Evolutionary conservation across 2,797 vertebrate species (phyloP).

Genomic region (Gadopsis marmoratus): DNA sequence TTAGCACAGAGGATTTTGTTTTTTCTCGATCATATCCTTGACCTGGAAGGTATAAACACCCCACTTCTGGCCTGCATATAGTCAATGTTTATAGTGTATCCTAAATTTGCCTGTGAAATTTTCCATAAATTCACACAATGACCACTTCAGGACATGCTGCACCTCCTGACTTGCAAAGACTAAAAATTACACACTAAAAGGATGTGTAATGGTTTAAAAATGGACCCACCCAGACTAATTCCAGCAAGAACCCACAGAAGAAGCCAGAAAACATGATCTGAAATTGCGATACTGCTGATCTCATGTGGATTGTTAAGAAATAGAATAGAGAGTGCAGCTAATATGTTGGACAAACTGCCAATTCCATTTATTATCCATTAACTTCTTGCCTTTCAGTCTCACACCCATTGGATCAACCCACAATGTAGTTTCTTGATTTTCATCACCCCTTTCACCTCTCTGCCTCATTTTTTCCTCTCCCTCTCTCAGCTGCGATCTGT

Average conservation of each 20-base stretch:
- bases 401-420: conserved; percentile 24
- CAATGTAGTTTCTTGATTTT: conserved; percentile 22
- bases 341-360: conserved; percentile 15
- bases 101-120: conserved; percentile 10
- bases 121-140: conserved; percentile 13
- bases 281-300: conserved; percentile 16
- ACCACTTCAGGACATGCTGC: conserved; percentile 36
- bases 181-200: conserved; percentile 20
- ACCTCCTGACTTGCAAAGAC: not conserved
- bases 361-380: conserved; percentile 22
- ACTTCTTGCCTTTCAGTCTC: conserved; percentile 32
- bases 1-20: not conserved
- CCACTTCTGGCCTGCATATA: not conserved
- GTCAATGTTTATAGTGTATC: not conserved
- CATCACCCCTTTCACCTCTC: conserved; percentile 15
- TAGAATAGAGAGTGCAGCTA: conserved; percentile 51
- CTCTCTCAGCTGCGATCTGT: conserved; percentile 20
- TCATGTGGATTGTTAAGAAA: conserved; percentile 28
- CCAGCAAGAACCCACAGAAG: conserved; percentile 12
- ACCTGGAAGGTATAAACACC: not conserved
- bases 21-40: not conserved
- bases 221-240: conserved; percentile 17
- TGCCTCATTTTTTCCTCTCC: not conserved
- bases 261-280: conserved; percentile 23
- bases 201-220: conserved; percentile 31